Percentiles rank a stretch among this genome's conserved stretches.
These are phyloP conservation scores for Meandrusa payeni DNA, from an alignment of 2,888 invertebrate species.

Conservation along the genomic window DNA sequence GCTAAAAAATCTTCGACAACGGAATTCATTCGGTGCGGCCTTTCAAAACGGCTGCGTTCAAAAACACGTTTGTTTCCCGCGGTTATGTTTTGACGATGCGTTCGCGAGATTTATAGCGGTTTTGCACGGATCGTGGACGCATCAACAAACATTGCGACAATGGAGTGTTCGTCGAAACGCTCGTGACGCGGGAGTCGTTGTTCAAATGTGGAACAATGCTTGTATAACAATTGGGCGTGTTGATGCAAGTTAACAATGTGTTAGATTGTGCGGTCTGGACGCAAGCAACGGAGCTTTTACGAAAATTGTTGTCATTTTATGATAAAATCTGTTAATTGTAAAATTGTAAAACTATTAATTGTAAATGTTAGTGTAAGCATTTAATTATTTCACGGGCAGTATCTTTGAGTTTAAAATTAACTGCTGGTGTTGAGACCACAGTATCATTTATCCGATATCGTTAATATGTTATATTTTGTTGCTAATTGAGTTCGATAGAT, in stretches of 20 bases:
- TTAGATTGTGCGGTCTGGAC: constrained; percentile 50
- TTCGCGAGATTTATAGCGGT: constrained; percentile 68
- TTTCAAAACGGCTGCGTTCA: constrained; percentile 25
- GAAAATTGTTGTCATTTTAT: constrained; percentile 37
- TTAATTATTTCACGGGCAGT: too few relatives aligned
- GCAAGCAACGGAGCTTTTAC: constrained; percentile 54
- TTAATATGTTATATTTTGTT: too few relatives aligned
- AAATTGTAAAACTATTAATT: too few relatives aligned
- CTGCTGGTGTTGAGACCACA: too few relatives aligned
- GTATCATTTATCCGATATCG: too few relatives aligned
- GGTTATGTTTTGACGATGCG: constrained; percentile 59
- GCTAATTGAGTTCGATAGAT: too few relatives aligned
- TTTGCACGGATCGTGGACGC: constrained; percentile 50
- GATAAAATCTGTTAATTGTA: constrained; percentile 7
- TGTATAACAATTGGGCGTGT: constrained; percentile 73
- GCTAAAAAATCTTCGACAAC: constrained; percentile 15
- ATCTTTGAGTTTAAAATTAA: too few relatives aligned
- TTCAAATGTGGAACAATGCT: constrained; percentile 75
- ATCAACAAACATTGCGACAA: constrained; percentile 75
- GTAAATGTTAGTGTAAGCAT: too few relatives aligned
- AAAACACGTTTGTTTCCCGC: constrained; percentile 37
- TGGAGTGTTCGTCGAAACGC: constrained; percentile 69
- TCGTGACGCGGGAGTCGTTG: constrained; percentile 59
- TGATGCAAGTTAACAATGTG: constrained; percentile 63
- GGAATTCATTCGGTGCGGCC: constrained; percentile 29